Conservation (phyloP, 2,888 invertebrate genomes). For the Drosophila nigricruria region DNA sequence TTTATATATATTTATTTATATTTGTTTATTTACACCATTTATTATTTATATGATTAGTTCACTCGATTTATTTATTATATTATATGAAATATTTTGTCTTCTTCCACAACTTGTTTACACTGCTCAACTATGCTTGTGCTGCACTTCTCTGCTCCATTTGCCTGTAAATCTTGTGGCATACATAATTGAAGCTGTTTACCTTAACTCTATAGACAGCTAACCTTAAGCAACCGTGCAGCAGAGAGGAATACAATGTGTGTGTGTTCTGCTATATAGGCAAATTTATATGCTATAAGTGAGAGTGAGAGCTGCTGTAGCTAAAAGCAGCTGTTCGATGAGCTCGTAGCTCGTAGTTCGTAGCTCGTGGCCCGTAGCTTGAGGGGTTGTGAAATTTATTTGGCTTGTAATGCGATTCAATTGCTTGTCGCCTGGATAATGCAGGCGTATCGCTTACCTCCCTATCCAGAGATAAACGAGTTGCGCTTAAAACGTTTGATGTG, state of each 20-base stretch:
- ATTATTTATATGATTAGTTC: not conserved
- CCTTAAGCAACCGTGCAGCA: not conserved
- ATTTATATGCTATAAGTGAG: slow-evolving; percentile 43
- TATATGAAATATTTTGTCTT: not conserved
- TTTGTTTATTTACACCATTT: no score
- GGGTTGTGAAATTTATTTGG: slow-evolving; percentile 70
- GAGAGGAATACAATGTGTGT: slow-evolving; percentile 10
- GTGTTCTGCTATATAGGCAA: slow-evolving; percentile 25
- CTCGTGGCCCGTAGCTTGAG: not conserved
- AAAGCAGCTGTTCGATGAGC: slow-evolving; percentile 34
- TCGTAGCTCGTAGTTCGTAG: not conserved
- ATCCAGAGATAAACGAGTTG: slow-evolving; percentile 64
- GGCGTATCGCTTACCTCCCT: slow-evolving; percentile 59
- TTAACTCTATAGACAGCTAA: slow-evolving; percentile 3
- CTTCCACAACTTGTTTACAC: not conserved
- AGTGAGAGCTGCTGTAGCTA: slow-evolving; percentile 3
- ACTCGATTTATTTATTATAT: not conserved
- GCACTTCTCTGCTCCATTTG: not conserved
- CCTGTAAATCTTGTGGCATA: slow-evolving; percentile 15
- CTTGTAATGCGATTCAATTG: slow-evolving; percentile 74
- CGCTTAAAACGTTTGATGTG: slow-evolving; percentile 73
- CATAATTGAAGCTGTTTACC: slow-evolving; percentile 32
- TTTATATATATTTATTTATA: not conserved
- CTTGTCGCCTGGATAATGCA: slow-evolving; percentile 68
- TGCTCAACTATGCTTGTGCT: not conserved